Percentiles rank a stretch among this genome's conserved stretches.
Conservation (phyloP, 2,113 vertebrate genomes). For the Collichthys lucidus region DNA sequence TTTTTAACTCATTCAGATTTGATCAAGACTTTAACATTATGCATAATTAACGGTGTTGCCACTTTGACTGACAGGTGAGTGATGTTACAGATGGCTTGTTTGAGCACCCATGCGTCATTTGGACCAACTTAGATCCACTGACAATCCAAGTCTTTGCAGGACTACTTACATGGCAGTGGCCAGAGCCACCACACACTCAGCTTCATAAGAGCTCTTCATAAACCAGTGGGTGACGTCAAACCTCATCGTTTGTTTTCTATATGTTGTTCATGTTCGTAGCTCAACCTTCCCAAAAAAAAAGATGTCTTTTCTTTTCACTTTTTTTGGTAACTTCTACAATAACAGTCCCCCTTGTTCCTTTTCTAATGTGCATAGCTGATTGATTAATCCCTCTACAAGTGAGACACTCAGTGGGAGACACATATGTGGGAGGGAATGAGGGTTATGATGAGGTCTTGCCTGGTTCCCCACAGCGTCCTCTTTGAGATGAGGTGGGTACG, state of each 20-base stretch:
- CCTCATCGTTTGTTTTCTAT: background rate
- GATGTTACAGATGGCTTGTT: too few species aligned
- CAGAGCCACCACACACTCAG: too few species aligned
- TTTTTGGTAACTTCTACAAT: background rate
- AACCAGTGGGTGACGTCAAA: background rate
- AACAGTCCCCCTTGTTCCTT: background rate
- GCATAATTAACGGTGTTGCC: too few species aligned
- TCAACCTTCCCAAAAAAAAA: background rate
- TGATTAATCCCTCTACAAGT: slow-evolving; percentile 50
- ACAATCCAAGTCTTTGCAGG: too few species aligned
- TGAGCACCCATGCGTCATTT: too few species aligned
- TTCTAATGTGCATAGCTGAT: slow-evolving; percentile 28
- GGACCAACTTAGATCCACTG: too few species aligned
- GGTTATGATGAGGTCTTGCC: slow-evolving; percentile 41
- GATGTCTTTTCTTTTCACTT: background rate
- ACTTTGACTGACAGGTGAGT: too few species aligned
- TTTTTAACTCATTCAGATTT: too few species aligned
- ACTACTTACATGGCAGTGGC: too few species aligned
- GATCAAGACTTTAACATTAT: too few species aligned
- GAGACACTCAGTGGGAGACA: slow-evolving; percentile 50
- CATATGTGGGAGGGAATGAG: slow-evolving; percentile 45
- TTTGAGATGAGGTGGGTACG: slow-evolving; percentile 30
- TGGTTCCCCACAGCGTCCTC: slow-evolving; percentile 52
- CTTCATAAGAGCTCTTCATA: too few species aligned
- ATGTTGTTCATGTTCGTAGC: background rate